phyloP scores from a whole-genome alignment of 2,797 vertebrate genomes.

The Glyptemys insculpta region DNA sequence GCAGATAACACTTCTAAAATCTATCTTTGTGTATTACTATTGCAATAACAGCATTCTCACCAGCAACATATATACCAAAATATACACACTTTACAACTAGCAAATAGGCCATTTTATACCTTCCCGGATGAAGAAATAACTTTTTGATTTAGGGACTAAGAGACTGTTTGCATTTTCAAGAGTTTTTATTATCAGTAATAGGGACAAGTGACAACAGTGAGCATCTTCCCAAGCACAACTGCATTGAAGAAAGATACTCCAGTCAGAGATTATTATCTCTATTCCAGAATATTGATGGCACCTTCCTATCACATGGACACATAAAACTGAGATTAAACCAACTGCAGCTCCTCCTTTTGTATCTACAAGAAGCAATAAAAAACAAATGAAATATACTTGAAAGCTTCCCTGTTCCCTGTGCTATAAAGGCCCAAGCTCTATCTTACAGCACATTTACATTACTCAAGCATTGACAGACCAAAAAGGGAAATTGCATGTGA shows the following conservation, averaged over 20 bases:
- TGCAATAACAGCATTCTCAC: background rate
- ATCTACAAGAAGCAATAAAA: slow-evolving; percentile 23
- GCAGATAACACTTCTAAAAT: background rate
- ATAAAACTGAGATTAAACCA: slow-evolving; percentile 39
- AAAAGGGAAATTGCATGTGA: background rate
- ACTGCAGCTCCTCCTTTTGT: background rate
- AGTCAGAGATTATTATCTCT: slow-evolving; percentile 32
- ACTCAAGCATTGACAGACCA: background rate
- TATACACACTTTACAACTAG: background rate
- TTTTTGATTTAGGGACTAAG: background rate
- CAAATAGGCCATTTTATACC: background rate
- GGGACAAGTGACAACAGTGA: slow-evolving; percentile 5
- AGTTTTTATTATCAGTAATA: slow-evolving; percentile 34
- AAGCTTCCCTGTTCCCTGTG: background rate
- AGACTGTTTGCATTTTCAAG: background rate
- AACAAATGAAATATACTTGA: background rate
- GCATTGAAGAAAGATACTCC: background rate
- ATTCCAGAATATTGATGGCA: background rate
- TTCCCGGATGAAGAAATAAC: slow-evolving; percentile 7
- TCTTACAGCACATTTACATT: background rate
- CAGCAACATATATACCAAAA: background rate
- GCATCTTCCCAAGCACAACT: background rate
- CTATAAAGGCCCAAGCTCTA: background rate
- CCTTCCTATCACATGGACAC: background rate
- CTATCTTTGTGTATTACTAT: background rate